These are phyloP conservation scores for Cynoglossus semilaevis DNA, from an alignment of 2,113 vertebrate genomes.

Conservation along the genomic window DNA sequence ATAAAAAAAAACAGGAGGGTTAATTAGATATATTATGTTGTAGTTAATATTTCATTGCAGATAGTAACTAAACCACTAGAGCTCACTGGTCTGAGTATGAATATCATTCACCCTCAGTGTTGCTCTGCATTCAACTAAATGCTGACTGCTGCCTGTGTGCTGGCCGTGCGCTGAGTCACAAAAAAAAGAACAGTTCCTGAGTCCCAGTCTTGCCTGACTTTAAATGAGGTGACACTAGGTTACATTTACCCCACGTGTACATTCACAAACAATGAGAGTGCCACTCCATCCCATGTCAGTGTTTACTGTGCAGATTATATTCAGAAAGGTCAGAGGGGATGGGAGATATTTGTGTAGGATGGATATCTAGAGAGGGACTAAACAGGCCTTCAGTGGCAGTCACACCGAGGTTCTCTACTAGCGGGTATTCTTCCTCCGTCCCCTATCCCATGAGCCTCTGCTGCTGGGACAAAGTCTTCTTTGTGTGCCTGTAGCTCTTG, in stretches of 20 bases:
- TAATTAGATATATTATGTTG: too few relatives aligned
- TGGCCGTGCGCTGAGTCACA: conserved; percentile 60
- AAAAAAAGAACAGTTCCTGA: conserved; percentile 45
- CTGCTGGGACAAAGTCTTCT: conserved; percentile 75
- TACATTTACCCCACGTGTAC: conserved; percentile 11
- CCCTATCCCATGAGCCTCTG: conserved; percentile 74
- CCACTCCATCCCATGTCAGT: conserved; percentile 21
- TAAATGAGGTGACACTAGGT: conserved; percentile 1
- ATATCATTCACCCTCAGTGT: conserved; percentile 41
- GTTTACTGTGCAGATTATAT: conserved; percentile 19
- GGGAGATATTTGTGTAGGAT: conserved; percentile 65
- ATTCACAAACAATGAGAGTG: conserved; percentile 21
- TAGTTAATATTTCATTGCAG: conserved; percentile 19
- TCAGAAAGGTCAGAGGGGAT: conserved; percentile 40
- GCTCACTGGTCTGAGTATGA: conserved; percentile 32
- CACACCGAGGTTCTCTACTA: conserved; percentile 57
- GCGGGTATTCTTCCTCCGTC: conserved; percentile 68
- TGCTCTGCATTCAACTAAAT: conserved; percentile 58
- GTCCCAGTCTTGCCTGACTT: background rate
- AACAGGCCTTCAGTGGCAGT: conserved; percentile 63
- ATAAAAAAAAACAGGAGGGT: too few relatives aligned
- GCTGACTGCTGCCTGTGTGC: conserved; percentile 25
- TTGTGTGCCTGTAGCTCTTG: conserved; percentile 72
- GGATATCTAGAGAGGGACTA: conserved; percentile 62
- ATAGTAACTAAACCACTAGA: conserved; percentile 42